Conservation (phyloP, 2,113 vertebrate species). For the Platanista minor region DNA sequence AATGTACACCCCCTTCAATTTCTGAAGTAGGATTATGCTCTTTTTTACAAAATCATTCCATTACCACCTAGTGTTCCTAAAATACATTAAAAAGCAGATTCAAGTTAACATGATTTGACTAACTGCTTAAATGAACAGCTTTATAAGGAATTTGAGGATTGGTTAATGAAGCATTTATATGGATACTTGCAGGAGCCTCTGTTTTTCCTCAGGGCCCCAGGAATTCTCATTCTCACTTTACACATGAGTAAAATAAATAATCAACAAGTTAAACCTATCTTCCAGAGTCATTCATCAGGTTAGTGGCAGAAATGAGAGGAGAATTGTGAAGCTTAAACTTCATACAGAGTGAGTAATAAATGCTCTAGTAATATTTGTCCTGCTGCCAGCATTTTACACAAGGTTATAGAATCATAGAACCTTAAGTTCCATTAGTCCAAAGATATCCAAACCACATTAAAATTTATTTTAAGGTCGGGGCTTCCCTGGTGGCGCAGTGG, state of each 20-base stretch:
- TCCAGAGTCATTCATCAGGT: background rate
- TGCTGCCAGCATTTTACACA: background rate
- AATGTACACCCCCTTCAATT: background rate
- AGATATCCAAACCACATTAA: background rate
- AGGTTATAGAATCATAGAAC: background rate
- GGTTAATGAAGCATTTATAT: background rate
- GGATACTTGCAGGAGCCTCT: background rate
- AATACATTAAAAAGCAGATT: background rate
- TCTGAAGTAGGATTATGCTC: background rate
- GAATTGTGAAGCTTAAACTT: background rate
- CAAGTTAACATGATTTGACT: background rate
- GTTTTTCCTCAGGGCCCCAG: background rate
- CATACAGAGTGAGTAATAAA: background rate
- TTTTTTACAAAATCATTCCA: background rate
- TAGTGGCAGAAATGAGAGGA: background rate
- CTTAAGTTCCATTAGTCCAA: conserved; percentile 15
- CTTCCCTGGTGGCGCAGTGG: no score
- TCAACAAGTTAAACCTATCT: background rate
- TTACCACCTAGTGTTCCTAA: background rate
- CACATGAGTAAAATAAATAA: background rate
- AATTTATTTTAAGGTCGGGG: background rate
- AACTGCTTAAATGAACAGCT: background rate
- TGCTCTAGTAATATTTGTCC: background rate
- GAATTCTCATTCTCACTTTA: background rate
- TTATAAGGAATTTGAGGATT: background rate